Base-by-base conservation (phyloP, 23 tunicate species). In the Styela plicata region DNA sequence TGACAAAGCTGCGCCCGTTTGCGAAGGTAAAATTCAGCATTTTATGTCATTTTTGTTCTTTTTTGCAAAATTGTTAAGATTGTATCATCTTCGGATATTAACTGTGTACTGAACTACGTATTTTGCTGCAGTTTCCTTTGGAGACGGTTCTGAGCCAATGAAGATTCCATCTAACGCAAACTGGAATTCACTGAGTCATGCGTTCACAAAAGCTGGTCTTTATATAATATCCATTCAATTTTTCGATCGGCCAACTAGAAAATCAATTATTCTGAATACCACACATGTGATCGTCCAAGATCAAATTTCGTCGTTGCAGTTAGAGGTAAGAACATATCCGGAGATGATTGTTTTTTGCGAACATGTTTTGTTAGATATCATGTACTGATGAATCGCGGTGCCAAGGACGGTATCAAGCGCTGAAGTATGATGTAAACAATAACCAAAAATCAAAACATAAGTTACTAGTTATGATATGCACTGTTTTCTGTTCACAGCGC, bases 71-170 rank as follows among this genome's bases (percentile, higher is more conserved):
- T n/a, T n/a, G n/a, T n/a, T n/a, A n/a, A n/a, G n/a, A n/a, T n/a
- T n/a, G n/a, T n/a, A n/a, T n/a, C n/a, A n/a, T n/a, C n/a, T n/a
- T n/a, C n/a, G n/a, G n/a, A n/a, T n/a, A n/a, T n/a, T n/a, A n/a
- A n/a, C n/a, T n/a, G n/a, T n/a, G n/a, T n/a, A n/a, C n/a, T n/a
- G n/a, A n/a, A n/a, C n/a, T n/a, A n/a, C n/a, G n/a, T n/a, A n/a
- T n/a, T n/a, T n/a, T n/a, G n/a, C n/a, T 36, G 37, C 66, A 76
- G 81, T 76, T 53, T 53, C 36, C n/a, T 76, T 76, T 24, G 81
- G 81, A n/a, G 81, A 76, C 65, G 81, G 81, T 24, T 76, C 81
- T 24, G 1, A 44, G 37, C 66, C 81, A 57, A 76, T 76, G 81
- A 52, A 26, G 34, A 76, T 76, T 29, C 2, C 28, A 21, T 76